Percentiles rank a stretch among this genome's conserved stretches.
These are phyloP conservation scores for Erpornis zantholeuca DNA, from an alignment of 2,113 vertebrate genomes.

Conservation along the genomic window DNA sequence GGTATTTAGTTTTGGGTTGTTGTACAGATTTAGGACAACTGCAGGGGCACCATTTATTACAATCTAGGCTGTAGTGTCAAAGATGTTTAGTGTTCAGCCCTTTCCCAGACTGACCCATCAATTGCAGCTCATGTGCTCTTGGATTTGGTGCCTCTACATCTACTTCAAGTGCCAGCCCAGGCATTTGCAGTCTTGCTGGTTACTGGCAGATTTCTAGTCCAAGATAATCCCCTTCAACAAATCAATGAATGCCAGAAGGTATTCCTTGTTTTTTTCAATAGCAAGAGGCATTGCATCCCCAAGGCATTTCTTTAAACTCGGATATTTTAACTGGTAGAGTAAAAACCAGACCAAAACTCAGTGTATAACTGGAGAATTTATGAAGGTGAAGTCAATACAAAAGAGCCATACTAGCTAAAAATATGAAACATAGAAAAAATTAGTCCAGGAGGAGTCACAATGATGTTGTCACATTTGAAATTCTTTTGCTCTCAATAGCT, in stretches of 20 bases:
- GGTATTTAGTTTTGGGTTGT: background rate
- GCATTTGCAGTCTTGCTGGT: background rate
- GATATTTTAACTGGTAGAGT: background rate
- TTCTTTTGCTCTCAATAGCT: conserved; percentile 7
- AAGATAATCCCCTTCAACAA: background rate
- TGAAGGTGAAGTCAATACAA: background rate
- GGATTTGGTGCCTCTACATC: background rate
- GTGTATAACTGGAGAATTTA: background rate
- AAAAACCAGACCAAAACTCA: background rate
- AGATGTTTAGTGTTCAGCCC: background rate
- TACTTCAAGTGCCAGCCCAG: background rate
- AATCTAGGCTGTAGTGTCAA: background rate
- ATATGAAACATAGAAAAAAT: background rate
- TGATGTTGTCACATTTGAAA: background rate
- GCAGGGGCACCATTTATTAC: background rate
- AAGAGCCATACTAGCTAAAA: background rate
- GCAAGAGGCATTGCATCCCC: background rate
- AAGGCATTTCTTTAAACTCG: background rate
- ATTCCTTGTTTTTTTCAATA: background rate
- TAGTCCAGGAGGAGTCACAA: background rate
- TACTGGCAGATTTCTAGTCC: background rate
- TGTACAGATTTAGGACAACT: background rate
- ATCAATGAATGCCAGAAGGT: background rate
- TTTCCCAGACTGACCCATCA: background rate
- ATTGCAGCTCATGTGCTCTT: background rate